Percentiles rank a stretch among this genome's conserved stretches.
Evolutionary conservation across 2,113 vertebrate genomes (phyloP).

Genomic region (Dipodomys ordii): DNA sequence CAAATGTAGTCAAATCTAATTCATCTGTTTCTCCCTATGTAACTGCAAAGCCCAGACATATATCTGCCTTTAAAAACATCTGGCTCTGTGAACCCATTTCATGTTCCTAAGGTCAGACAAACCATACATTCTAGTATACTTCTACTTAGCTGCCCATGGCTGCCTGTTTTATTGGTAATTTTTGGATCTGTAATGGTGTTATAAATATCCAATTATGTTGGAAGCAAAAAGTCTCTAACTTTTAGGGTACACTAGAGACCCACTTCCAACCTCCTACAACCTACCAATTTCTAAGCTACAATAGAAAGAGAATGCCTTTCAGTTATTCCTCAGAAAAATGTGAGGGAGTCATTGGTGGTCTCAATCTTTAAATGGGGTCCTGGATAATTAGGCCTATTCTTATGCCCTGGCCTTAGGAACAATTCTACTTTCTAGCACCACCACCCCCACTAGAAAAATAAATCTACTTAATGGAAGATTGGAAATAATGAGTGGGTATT

Average conservation of each 20-base stretch:
- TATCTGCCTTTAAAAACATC: neutral
- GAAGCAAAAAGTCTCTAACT: too few relatives aligned
- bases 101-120: too few relatives aligned
- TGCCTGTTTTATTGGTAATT: too few relatives aligned
- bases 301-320: neutral
- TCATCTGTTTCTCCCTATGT: neutral
- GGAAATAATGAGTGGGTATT: neutral
- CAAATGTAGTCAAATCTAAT: neutral
- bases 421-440: neutral
- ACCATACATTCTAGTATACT: too few relatives aligned
- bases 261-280: neutral
- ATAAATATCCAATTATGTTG: too few relatives aligned
- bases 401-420: accelerated
- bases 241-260: neutral
- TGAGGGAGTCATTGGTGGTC: neutral
- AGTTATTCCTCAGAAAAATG: neutral
- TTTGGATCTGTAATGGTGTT: too few relatives aligned
- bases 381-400: neutral
- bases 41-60: neutral
- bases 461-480: neutral
- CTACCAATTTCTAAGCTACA: neutral
- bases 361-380: too few relatives aligned
- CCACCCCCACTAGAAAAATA: neutral
- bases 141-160: too few relatives aligned
- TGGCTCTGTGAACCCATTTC: neutral